Conservation (phyloP, 1,140 invertebrate species). For the Mercenaria mercenaria region DNA sequence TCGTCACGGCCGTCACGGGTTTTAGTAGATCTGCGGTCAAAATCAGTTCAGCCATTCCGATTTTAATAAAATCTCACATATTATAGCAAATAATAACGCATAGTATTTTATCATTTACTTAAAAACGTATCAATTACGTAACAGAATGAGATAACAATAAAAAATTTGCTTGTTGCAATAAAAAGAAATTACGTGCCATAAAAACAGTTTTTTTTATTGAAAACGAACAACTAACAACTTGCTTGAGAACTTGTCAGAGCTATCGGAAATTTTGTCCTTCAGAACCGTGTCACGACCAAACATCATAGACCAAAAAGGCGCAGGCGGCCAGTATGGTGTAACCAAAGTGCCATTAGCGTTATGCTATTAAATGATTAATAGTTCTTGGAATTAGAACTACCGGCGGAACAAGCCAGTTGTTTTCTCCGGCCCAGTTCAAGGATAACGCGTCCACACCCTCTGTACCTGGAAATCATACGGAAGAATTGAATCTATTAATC, state of each 20-base stretch:
- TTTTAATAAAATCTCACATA: not conserved
- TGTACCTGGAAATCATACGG: not conserved
- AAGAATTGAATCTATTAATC: not conserved
- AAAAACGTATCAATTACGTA: too few relatives aligned
- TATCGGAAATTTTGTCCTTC: not conserved
- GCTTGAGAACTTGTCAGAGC: slow-evolving; percentile 10
- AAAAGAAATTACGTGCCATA: not conserved
- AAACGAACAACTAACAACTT: not conserved
- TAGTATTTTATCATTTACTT: too few relatives aligned
- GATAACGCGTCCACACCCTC: slow-evolving; percentile 20
- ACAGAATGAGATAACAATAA: too few relatives aligned
- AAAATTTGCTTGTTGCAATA: too few relatives aligned
- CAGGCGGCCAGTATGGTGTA: slow-evolving; percentile 33
- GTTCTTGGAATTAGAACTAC: not conserved
- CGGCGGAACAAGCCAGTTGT: slow-evolving; percentile 48
- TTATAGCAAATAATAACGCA: not conserved
- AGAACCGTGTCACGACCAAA: not conserved
- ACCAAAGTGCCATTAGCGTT: not conserved
- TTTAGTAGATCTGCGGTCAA: too few relatives aligned
- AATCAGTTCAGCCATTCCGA: too few relatives aligned
- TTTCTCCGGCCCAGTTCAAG: not conserved
- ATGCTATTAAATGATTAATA: not conserved
- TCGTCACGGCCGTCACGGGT: too few relatives aligned
- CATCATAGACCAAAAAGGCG: slow-evolving; percentile 33
- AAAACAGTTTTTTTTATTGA: slow-evolving; percentile 7